Percentiles rank a stretch among this genome's conserved stretches.
Evolutionary conservation across 2,888 invertebrate genomes (phyloP).

Genomic region (Oscheius myriophilus): DNA sequence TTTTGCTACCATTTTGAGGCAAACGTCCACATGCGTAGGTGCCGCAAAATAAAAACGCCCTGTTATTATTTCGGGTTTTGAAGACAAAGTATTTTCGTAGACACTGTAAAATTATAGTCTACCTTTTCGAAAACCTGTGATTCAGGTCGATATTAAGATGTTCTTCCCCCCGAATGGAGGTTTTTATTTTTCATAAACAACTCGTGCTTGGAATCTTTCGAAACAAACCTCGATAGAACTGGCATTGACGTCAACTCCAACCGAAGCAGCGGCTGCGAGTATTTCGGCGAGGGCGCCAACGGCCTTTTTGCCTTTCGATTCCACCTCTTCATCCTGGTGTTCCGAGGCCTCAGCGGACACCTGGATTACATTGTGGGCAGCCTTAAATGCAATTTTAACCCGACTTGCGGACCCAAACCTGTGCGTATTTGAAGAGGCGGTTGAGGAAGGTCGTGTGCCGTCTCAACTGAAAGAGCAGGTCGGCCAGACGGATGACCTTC

Average conservation of each 20-base stretch:
- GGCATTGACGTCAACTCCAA: neutral
- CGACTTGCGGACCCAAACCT: neutral
- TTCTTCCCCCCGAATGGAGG: no score
- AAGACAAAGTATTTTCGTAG: no score
- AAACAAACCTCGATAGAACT: conserved; percentile 6
- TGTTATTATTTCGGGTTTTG: no score
- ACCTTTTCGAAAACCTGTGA: no score
- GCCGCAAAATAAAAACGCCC: no score
- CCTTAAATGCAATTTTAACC: neutral
- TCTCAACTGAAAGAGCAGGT: conserved; percentile 15
- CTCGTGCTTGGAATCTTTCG: no score
- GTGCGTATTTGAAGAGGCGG: conserved; percentile 18
- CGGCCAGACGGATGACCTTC: conserved; percentile 8
- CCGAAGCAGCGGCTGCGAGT: neutral
- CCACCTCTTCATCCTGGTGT: conserved; percentile 3
- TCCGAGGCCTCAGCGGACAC: conserved; percentile 9
- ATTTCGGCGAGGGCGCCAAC: conserved; percentile 1
- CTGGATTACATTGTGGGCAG: conserved; percentile 15
- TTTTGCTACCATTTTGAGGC: no score
- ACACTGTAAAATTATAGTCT: no score
- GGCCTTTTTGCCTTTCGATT: conserved; percentile 7
- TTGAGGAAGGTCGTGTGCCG: conserved; percentile 3
- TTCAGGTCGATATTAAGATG: no score
- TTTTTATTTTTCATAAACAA: no score
- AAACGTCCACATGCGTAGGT: no score